Base-by-base conservation (phyloP, 1,140 invertebrate genomes). In the Choristoneura fumiferana region DNA sequence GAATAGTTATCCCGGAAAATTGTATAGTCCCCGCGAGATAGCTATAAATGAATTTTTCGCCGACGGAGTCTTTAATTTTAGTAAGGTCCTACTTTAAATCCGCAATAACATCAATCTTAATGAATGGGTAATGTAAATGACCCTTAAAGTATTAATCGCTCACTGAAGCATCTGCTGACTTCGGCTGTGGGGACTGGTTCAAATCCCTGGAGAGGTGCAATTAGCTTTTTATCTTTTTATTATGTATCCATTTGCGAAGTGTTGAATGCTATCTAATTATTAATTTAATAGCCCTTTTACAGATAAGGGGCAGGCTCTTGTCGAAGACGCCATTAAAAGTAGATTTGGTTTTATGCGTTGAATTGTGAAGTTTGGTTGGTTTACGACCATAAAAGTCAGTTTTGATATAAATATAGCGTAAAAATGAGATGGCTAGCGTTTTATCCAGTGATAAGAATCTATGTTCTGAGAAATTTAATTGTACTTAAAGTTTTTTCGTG, bases 191-290 rank as follows among this genome's bases (percentile, higher is more conserved):
- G 15, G 15, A 10, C 18, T 17, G 10, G 43, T 22, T 49, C 43
- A 49, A 49, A 49, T 49, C 43, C n/a, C 43, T n/a, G 43, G 17
- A 33, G 17, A 29, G 43, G 10, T 49, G 43, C 43, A 49, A 49
- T 49, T 49, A 49, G 43, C 17, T 12, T 22, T 49, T 49, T 49
- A 49, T 49, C 43, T 49, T 49, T 49, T 49, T 49, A 49, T 49
- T 49, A 49, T 49, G 43, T 49, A 49, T 49, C 43, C 43, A 49
- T 49, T 49, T 49, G 43, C 43, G 43, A 49, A 49, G 43, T 49
- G 43, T 49, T 49, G 43, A 49, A 49, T 49, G 43, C 43, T 49
- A 49, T 49, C 43, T 49, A 49, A 49, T 49, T 49, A 49, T 49
- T 49, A 49, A 49, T 49, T 49, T 49, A 49, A 49, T 49, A 49